These are phyloP conservation scores for Zenarchopterus dispar DNA, from an alignment of 2,797 vertebrate species.

Conservation along the genomic window DNA sequence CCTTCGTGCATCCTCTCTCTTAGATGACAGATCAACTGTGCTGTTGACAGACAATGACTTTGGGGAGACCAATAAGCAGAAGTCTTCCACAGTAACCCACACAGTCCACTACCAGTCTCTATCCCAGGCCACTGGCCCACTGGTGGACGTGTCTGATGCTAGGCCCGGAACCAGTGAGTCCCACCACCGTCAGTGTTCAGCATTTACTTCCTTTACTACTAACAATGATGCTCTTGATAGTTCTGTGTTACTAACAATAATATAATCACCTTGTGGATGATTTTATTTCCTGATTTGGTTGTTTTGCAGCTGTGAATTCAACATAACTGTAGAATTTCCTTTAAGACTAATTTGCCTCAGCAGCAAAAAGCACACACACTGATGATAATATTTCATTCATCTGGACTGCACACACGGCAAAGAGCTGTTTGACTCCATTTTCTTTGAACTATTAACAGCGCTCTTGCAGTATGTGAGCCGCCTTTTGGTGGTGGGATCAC, in stretches of 20 bases:
- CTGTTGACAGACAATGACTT: constrained; percentile 97
- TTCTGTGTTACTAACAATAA: constrained; percentile 35
- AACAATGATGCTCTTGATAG: constrained; percentile 18
- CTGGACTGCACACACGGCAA: too few species aligned
- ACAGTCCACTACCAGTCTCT: constrained; percentile 98
- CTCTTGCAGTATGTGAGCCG: constrained; percentile 5
- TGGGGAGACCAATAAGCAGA: constrained; percentile 95
- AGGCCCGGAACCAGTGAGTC: constrained; percentile 97
- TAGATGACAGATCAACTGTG: constrained; percentile 97
- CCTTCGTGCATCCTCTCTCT: neutral
- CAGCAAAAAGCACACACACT: constrained; percentile 5
- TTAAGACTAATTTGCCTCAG: constrained; percentile 11
- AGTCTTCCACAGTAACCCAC: constrained; percentile 98
- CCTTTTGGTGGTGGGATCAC: constrained; percentile 31
- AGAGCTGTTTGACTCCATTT: too few species aligned
- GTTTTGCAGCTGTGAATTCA: constrained; percentile 14
- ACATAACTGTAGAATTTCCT: constrained; percentile 1
- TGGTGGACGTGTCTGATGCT: constrained; percentile 98
- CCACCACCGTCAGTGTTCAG: constrained; percentile 73
- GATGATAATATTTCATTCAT: constrained; percentile 11
- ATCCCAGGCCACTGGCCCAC: constrained; percentile 95
- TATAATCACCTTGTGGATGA: constrained; percentile 9
- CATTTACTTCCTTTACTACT: constrained; percentile 69
- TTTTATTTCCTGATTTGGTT: constrained; percentile 15
- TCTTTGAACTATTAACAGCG: too few species aligned